Conservation (phyloP, 2,113 vertebrate genomes). For the Ictalurus furcatus region DNA sequence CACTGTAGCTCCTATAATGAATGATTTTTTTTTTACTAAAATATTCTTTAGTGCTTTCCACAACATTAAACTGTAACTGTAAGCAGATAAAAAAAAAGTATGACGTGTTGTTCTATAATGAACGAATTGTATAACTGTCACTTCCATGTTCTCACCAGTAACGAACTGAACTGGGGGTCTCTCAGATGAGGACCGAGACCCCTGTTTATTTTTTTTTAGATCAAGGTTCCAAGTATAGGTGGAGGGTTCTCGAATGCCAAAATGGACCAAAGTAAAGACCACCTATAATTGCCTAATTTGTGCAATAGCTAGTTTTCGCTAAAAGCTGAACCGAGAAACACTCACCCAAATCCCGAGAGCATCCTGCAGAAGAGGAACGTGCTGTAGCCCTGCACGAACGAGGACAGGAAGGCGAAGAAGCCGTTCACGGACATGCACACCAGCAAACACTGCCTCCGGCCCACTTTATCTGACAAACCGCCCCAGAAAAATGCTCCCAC, state of each 20-base stretch:
- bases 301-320: neutral
- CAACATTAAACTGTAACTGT: neutral
- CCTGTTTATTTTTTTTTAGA: too few relatives aligned
- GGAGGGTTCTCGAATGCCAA: too few relatives aligned
- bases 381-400: constrained; percentile 96
- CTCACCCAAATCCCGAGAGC: constrained; percentile 98
- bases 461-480: constrained; percentile 92
- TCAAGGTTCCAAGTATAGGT: neutral
- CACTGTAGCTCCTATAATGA: neutral
- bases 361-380: constrained; percentile 97
- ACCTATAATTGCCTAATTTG: neutral
- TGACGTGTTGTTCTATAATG: neutral
- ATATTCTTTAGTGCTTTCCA: neutral
- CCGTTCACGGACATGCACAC: constrained; percentile 96
- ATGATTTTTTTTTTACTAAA: neutral
- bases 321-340: constrained; percentile 16
- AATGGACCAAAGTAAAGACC: neutral
- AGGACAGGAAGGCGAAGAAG: constrained; percentile 98
- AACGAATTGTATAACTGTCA: neutral
- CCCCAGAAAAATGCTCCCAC: constrained; percentile 97
- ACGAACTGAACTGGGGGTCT: neutral
- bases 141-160: neutral
- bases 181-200: neutral
- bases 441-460: constrained; percentile 91
- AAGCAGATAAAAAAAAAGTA: neutral